Evolutionary conservation across 2,888 invertebrate genomes (phyloP), one percentile per base, ranked within the genome.

Genomic region (Nycteola revayana): DNA sequence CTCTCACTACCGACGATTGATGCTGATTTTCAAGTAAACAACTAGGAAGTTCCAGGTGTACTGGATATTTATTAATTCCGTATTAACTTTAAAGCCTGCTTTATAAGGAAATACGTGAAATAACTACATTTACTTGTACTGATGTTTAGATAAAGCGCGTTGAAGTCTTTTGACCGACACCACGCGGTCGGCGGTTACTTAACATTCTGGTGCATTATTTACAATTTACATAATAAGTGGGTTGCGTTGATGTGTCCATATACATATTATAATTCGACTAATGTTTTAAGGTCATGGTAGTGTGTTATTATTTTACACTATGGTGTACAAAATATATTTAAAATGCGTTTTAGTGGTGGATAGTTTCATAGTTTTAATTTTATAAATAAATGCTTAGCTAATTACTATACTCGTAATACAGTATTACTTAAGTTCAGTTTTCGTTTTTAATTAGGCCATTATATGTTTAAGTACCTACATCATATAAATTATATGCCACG

Each of bases 1-100:
- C 83, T 84, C 84, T 85, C 84, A 76, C 86, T 84, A 64, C 56
- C 62, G 51, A 58, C 65, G 60, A 66, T 62, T 63, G 64, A 74
- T 69, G 70, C 68, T 74, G 71, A 73, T 75, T 65, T 72, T 74
- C 69, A 70, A 78, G 64, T 71, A 68, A 73, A 69, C 63, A 69
- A 81, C 71, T 71, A 81, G 81, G 83, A 78, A 83, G 74, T 72
- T 70, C 61, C 68, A 66, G 65, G 49, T 67, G 60, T 50, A 70
- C 69, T 67, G 64, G 63, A 70, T 71, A 64, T 63, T 59, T 65
- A 62, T 56, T 56, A 50, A 66, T 65, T 69, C 61, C 56, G 55
- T 58, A 60, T 66, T 65, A 61, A 57, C 49, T 50, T 53, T 49
- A 49, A 59, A 40, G 33, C 31, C 28, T 34, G 42, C 44, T 53